phyloP scores from a whole-genome alignment of 2,888 invertebrate genomes.

The Gymnoscelis rufifasciata region DNA sequence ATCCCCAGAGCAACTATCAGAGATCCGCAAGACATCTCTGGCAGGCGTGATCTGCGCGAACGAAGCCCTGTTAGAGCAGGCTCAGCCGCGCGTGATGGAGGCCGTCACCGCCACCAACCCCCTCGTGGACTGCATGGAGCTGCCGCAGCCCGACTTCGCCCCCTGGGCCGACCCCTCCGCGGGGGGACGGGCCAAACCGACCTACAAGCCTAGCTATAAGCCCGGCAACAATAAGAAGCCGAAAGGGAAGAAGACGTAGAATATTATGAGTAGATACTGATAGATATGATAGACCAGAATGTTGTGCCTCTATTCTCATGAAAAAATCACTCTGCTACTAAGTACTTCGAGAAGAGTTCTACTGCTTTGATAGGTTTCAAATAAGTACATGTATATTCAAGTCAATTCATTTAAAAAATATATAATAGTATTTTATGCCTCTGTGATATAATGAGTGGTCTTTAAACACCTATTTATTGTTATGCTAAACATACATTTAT shows the following conservation, averaged over 20 bases:
- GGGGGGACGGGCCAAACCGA: slow-evolving; percentile 5
- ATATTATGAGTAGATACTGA: background rate
- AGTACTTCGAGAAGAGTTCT: no score
- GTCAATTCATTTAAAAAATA: no score
- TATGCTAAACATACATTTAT: no score
- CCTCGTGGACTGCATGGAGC: slow-evolving; percentile 80
- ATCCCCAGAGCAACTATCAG: slow-evolving; percentile 83
- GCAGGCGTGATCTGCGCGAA: slow-evolving; percentile 88
- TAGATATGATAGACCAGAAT: no score
- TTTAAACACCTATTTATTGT: no score
- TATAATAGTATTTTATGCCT: no score
- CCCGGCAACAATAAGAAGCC: background rate
- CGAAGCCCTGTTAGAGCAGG: slow-evolving; percentile 81
- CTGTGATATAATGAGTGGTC: no score
- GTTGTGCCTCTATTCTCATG: no score
- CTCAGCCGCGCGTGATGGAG: slow-evolving; percentile 86
- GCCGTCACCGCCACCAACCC: slow-evolving; percentile 78
- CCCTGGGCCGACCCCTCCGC: slow-evolving; percentile 73
- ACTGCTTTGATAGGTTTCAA: no score
- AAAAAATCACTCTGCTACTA: no score
- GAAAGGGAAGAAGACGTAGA: slow-evolving; percentile 19
- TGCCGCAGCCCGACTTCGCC: slow-evolving; percentile 77
- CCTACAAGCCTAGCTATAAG: background rate
- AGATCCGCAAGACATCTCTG: slow-evolving; percentile 87
- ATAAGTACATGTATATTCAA: no score